phyloP scores from a whole-genome alignment of 1,140 invertebrate genomes.

The Mercenaria mercenaria region DNA sequence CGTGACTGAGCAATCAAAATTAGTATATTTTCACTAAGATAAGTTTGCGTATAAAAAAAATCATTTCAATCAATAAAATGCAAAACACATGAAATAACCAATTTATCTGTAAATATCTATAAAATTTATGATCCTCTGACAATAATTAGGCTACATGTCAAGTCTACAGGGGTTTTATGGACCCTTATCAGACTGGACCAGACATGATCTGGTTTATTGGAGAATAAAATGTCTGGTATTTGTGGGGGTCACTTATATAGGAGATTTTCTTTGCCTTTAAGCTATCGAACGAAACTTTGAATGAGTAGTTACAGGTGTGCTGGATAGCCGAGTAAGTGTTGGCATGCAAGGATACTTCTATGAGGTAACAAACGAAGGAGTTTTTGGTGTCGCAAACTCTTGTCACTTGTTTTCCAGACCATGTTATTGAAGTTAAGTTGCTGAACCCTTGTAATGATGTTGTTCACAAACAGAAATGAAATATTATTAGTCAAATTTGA shows the following conservation, averaged over 20 bases:
- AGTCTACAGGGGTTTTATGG: too few species aligned
- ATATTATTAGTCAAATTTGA: slow-evolving; percentile 31
- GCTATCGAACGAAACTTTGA: slow-evolving; percentile 19
- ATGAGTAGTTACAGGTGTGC: slow-evolving; percentile 13
- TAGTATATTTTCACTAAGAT: too few species aligned
- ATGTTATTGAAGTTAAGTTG: slow-evolving; percentile 33
- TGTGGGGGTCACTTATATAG: too few species aligned
- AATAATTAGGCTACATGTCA: too few species aligned
- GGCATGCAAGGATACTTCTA: slow-evolving; percentile 35
- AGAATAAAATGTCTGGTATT: slow-evolving; percentile 8
- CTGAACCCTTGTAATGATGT: slow-evolving; percentile 55
- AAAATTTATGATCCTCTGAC: too few species aligned
- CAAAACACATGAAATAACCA: too few species aligned
- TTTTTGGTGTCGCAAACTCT: slow-evolving; percentile 42
- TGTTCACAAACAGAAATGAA: slow-evolving; percentile 10
- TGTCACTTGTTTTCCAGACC: slow-evolving; percentile 27
- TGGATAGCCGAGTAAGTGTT: not conserved
- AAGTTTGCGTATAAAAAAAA: not conserved
- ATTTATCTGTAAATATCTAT: too few species aligned
- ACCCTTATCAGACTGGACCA: too few species aligned
- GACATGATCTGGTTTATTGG: not conserved
- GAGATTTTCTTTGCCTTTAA: too few species aligned
- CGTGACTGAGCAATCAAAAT: too few species aligned
- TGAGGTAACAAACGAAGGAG: too few species aligned
- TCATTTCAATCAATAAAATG: too few species aligned